phyloP scores from a whole-genome alignment of 2,888 invertebrate species.

The Lasioglossum lativentre region DNA sequence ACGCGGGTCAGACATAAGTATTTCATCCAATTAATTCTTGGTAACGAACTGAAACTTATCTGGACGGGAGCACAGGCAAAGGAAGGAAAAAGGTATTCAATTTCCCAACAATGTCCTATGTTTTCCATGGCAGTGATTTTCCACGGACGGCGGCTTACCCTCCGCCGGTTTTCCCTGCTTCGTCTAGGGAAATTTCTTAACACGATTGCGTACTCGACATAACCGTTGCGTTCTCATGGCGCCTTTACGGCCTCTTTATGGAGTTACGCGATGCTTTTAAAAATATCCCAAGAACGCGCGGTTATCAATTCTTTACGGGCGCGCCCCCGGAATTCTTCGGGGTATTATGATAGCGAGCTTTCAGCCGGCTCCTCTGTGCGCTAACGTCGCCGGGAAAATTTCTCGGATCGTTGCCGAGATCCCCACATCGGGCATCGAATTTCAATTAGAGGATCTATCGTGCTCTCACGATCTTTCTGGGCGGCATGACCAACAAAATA shows the following conservation, averaged over 20 bases:
- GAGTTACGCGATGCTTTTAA: constrained; percentile 21
- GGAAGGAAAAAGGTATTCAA: constrained; percentile 22
- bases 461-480: background rate
- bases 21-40: constrained; percentile 14
- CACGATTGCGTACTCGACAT: constrained; percentile 19
- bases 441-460: constrained; percentile 38
- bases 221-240: constrained; percentile 11
- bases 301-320: constrained; percentile 42
- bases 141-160: background rate
- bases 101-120: constrained; percentile 4
- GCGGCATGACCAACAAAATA: background rate
- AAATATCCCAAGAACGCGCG: constrained; percentile 27
- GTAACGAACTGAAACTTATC: background rate
- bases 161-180: background rate
- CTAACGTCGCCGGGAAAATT: constrained; percentile 35
- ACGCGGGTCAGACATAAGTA: background rate
- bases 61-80: background rate
- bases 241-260: constrained; percentile 22
- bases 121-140: background rate
- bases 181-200: constrained; percentile 19
- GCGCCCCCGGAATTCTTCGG: constrained; percentile 1
- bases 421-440: constrained; percentile 33
- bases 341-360: constrained; percentile 16
- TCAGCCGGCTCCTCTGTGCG: background rate
- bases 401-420: constrained; percentile 19